phyloP scores from a whole-genome alignment of 2,797 vertebrate genomes.

The Lindbergichthys nudifrons region DNA sequence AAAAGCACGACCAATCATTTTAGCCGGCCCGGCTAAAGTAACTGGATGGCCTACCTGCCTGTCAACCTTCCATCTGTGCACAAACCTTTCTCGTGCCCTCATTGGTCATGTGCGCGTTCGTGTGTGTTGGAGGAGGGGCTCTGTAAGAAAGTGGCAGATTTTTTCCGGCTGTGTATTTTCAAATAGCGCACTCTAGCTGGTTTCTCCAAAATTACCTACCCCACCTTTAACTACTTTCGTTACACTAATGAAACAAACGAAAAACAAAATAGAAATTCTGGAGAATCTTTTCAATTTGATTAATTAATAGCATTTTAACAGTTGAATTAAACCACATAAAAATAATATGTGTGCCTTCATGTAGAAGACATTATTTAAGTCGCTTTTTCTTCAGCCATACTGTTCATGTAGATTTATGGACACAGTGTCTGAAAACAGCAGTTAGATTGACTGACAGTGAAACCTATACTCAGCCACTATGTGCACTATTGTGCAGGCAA shows the following conservation, averaged over 20 bases:
- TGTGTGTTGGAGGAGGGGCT: too few species aligned
- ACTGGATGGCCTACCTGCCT: too few species aligned
- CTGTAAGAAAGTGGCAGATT: too few species aligned
- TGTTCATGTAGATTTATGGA: background rate
- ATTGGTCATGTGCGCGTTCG: too few species aligned
- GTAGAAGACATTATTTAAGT: background rate
- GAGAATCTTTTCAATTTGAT: background rate
- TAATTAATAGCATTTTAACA: background rate
- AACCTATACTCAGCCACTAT: constrained; percentile 59
- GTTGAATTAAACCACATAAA: background rate
- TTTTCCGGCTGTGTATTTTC: too few species aligned
- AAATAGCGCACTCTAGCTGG: too few species aligned
- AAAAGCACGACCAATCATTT: too few species aligned
- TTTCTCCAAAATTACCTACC: too few species aligned
- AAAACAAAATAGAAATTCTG: background rate
- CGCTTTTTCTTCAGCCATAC: constrained; percentile 2
- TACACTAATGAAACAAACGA: background rate
- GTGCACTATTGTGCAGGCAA: constrained; percentile 47
- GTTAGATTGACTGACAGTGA: constrained; percentile 62
- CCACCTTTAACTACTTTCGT: background rate
- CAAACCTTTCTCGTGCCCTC: too few species aligned
- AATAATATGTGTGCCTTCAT: background rate
- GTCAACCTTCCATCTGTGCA: too few species aligned
- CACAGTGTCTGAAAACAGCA: constrained; percentile 31
- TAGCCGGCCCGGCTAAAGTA: too few species aligned